Evolutionary conservation across 2,888 invertebrate genomes (phyloP), one percentile per base, ranked within the genome.

Genomic region (Serrognathus titanus): DNA sequence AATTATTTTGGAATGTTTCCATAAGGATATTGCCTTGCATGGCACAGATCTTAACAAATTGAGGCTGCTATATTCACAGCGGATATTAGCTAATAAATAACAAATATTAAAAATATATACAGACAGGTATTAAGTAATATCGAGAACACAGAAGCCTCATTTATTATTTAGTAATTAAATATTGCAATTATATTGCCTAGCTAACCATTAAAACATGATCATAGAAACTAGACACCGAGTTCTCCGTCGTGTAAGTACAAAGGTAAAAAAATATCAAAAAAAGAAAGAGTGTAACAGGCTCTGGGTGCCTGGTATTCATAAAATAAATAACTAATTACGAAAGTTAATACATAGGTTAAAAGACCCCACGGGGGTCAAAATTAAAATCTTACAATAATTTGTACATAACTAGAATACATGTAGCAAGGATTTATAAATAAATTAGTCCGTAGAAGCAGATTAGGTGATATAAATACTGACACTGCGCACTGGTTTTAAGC

Each of bases 261-360:
- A 31, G 51, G 57, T 49, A 62, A 53, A 59, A 52, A 57, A 46
- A 57, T 52, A 53, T 59, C 50, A 56, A 59, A 59, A 59, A 48
- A 51, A 46, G 36, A 49, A 49, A 48, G 38, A 49, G 38, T 49
- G 43, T 49, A 60, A 51, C 53, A 53, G 58, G 57, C 51, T 54
- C 36, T 57, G 63, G 16, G 60, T 59, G 63, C 59, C 61, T 31
- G 40, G 55, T 68, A 69, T 69, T 69, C 69, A 71, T 66, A 72
- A 71, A 74, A 75, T 74, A 74, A 74, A 75, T 75, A 75, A 73
- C 63, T 71, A 71, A 72, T 72, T 74, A 72, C 71, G 73, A 67
- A 70, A 69, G 69, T 69, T 69, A 66, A 66, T 71, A 68, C 74
- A 73, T 75, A 73, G 48, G 48, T 52, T 45, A 48, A 20, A 11